phyloP scores from a whole-genome alignment of 1,140 invertebrate species.

The Monochamus saltuarius region DNA sequence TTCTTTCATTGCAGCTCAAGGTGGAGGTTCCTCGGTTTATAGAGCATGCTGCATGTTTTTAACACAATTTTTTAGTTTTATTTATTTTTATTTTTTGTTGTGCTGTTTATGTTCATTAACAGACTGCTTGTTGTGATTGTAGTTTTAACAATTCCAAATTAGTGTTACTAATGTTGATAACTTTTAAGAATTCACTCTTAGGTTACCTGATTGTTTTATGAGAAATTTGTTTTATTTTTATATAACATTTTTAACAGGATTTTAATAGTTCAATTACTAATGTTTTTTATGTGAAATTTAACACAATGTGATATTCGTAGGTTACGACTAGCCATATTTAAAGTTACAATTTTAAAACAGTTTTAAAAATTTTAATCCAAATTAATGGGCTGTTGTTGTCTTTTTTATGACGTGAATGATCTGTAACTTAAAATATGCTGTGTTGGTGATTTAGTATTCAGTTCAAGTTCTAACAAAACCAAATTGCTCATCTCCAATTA shows the following conservation, averaged over 20 bases:
- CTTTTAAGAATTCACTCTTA: too few relatives aligned
- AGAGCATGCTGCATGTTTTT: slow-evolving; percentile 19
- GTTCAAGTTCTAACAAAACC: too few relatives aligned
- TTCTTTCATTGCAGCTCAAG: slow-evolving; percentile 3
- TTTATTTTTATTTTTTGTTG: slow-evolving; percentile 15
- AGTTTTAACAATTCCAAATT: too few relatives aligned
- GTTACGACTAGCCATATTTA: slow-evolving; percentile 14
- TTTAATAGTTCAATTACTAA: neutral
- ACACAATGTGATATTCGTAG: neutral
- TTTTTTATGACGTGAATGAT: neutral
- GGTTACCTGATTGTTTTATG: too few relatives aligned
- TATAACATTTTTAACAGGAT: too few relatives aligned
- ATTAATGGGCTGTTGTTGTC: neutral
- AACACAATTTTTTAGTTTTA: slow-evolving; percentile 11
- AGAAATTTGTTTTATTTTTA: too few relatives aligned
- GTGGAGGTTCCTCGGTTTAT: slow-evolving; percentile 6
- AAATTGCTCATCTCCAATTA: too few relatives aligned
- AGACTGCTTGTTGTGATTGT: too few relatives aligned
- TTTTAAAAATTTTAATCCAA: slow-evolving; percentile 16
- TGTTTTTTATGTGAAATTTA: neutral
- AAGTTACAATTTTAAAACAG: slow-evolving; percentile 14
- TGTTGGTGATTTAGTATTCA: neutral
- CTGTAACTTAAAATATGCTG: slow-evolving; percentile 9
- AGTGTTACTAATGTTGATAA: too few relatives aligned
- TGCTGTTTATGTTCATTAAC: neutral